These are phyloP conservation scores for Phalloptychus januarius DNA, from an alignment of 2,797 vertebrate species.

Conservation along the genomic window DNA sequence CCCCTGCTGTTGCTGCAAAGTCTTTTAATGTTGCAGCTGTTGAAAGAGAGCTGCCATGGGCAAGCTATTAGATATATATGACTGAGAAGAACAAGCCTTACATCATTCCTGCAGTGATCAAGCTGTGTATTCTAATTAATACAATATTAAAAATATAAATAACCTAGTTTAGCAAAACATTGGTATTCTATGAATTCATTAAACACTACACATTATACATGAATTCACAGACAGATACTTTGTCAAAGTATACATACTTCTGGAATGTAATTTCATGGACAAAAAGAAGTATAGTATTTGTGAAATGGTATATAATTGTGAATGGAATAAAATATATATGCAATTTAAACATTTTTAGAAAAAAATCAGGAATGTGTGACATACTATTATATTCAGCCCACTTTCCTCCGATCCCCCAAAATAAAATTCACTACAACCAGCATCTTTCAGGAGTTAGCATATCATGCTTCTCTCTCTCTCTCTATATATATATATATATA, in stretches of 20 bases:
- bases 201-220: not conserved
- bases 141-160: slow-evolving; percentile 17
- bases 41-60: slow-evolving; percentile 55
- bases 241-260: not conserved
- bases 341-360: not conserved
- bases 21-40: slow-evolving; percentile 64
- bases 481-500: too few species aligned
- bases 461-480: too few species aligned
- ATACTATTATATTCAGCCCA: not conserved
- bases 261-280: not conserved
- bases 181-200: not conserved
- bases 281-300: not conserved
- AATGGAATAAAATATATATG: not conserved
- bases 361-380: not conserved
- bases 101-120: slow-evolving; percentile 43
- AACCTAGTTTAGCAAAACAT: slow-evolving; percentile 3
- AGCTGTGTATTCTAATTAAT: slow-evolving; percentile 53
- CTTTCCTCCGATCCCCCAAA: not conserved
- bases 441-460: not conserved
- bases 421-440: not conserved
- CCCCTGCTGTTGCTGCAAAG: slow-evolving; percentile 46
- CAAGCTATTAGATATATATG: slow-evolving; percentile 59
- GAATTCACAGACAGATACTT: not conserved
- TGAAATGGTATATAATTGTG: not conserved
- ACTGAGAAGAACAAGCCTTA: slow-evolving; percentile 38